These are phyloP conservation scores for Lumbricus terrestris DNA, from an alignment of 2,888 invertebrate species.

Conservation along the genomic window DNA sequence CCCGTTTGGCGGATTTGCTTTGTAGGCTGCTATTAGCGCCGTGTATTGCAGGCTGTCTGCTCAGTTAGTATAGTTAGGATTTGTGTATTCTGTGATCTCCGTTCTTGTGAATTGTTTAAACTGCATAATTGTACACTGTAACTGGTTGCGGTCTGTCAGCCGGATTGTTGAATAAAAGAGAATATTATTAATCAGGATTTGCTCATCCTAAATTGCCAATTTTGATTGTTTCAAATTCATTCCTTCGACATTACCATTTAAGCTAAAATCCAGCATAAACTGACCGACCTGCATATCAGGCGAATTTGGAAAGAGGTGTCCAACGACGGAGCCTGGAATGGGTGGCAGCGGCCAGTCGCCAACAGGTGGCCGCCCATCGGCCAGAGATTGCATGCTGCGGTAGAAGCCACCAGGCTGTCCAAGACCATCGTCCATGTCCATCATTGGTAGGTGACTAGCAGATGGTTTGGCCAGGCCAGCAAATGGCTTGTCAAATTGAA, in stretches of 20 bases:
- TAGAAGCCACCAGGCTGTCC: conserved; percentile 8
- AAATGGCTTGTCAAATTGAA: not conserved
- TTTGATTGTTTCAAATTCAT: not conserved
- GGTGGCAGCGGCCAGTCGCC: not conserved
- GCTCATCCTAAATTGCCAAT: not conserved
- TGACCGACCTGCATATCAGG: not conserved
- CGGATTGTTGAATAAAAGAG: too few species aligned
- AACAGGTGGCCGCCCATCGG: not conserved
- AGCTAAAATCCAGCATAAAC: not conserved
- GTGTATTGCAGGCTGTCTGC: too few species aligned
- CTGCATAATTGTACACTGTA: too few species aligned
- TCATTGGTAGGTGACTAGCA: conserved; percentile 6
- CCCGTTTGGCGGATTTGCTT: too few species aligned
- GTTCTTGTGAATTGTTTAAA: too few species aligned
- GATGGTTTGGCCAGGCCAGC: not conserved
- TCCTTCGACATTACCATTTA: not conserved
- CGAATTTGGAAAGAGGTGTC: conserved; percentile 6
- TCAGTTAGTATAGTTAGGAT: too few species aligned
- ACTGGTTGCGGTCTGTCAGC: too few species aligned
- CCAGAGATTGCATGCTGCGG: not conserved
- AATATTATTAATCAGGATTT: too few species aligned
- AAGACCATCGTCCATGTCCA: not conserved
- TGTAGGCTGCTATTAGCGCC: too few species aligned
- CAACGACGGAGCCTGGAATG: not conserved
- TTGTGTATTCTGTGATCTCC: too few species aligned